These are phyloP conservation scores for Ifrita kowaldi DNA, from an alignment of 2,113 vertebrate genomes.

Conservation along the genomic window DNA sequence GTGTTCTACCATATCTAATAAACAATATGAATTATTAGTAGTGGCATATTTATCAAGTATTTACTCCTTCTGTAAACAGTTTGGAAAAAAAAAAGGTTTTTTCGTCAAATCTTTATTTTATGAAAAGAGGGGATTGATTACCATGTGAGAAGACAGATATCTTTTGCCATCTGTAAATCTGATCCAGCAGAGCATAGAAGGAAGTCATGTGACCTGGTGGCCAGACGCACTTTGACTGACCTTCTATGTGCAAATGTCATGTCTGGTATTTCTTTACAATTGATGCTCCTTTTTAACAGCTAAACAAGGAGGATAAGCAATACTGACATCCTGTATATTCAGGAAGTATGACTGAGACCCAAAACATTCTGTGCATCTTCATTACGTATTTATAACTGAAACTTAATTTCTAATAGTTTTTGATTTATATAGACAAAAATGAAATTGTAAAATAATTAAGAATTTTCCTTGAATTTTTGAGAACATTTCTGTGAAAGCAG, in stretches of 20 bases:
- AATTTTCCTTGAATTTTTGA: neutral
- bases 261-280: neutral
- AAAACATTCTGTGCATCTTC: neutral
- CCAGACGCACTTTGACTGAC: neutral
- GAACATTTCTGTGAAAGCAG: neutral
- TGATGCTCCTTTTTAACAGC: neutral
- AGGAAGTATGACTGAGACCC: neutral
- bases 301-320: neutral
- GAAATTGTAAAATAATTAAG: neutral
- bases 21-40: neutral
- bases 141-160: neutral
- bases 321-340: neutral
- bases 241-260: neutral
- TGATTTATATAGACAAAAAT: neutral
- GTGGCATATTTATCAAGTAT: neutral
- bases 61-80: neutral
- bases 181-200: neutral
- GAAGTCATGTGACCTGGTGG: neutral
- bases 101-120: neutral
- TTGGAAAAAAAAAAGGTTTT: neutral
- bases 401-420: neutral
- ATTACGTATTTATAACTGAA: neutral
- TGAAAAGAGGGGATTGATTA: neutral
- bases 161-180: neutral
- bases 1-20: neutral